Evolutionary conservation across 2,888 invertebrate genomes (phyloP).

Genomic region (Nasonovia ribisnigri): DNA sequence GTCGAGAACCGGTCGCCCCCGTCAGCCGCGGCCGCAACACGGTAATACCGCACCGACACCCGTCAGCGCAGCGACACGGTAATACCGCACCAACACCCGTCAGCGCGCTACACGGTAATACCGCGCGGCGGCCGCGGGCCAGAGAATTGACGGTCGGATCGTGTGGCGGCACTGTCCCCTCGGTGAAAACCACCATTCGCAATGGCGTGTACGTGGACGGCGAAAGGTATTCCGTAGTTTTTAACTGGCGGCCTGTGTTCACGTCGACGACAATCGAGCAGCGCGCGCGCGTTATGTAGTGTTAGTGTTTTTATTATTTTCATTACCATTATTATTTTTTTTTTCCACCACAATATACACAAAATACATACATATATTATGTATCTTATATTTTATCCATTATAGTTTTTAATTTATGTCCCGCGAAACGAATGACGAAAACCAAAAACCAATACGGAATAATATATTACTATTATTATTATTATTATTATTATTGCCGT

Average conservation of each 20-base stretch:
- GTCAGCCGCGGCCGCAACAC: background rate
- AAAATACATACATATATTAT: background rate
- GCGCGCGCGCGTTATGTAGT: slow-evolving; percentile 45
- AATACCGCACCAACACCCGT: background rate
- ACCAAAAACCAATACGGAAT: background rate
- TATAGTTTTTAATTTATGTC: background rate
- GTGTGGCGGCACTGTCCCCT: slow-evolving; percentile 46
- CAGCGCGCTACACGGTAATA: slow-evolving; percentile 5
- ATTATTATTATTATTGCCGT: background rate
- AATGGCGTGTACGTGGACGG: slow-evolving; percentile 64
- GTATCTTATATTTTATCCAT: slow-evolving; percentile 6
- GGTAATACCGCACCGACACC: slow-evolving; percentile 11
- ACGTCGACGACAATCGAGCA: slow-evolving; percentile 34
- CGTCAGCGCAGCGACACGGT: background rate
- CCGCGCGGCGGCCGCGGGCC: background rate
- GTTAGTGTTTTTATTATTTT: slow-evolving; percentile 4
- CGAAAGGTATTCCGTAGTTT: slow-evolving; percentile 64
- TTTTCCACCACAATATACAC: background rate
- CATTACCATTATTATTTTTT: slow-evolving; percentile 39
- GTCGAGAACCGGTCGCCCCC: slow-evolving; percentile 17
- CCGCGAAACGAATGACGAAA: background rate
- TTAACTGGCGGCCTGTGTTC: slow-evolving; percentile 44
- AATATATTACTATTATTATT: background rate
- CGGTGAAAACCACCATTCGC: slow-evolving; percentile 61
- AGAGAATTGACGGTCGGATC: slow-evolving; percentile 9